Evolutionary conservation across 2,888 invertebrate genomes (phyloP), one percentile per base, ranked within the genome.

Genomic region (Amphiduros pacificus): DNA sequence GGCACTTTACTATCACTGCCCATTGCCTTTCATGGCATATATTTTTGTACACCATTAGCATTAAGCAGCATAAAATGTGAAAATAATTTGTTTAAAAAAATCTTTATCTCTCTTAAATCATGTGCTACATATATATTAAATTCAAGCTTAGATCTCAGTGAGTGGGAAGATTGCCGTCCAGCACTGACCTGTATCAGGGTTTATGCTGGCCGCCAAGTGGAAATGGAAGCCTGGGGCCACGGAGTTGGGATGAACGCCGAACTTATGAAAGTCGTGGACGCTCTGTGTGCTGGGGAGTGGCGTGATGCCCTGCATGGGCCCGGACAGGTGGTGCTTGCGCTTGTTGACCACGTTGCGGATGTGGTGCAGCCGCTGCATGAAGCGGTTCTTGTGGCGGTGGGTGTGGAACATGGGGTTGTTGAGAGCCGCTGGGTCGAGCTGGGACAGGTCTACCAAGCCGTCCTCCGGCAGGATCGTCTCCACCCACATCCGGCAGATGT

Each of bases 401-500:
- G 94, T 94, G 67, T 94, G 88, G 83, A 91, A 86, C 71, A 86
- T 84, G 52, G 61, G 61, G 41, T 57, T 58, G 24, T 31, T 29
- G 20, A 62, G 81, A 24, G 85, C 83, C 55, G 82, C 78, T 2
- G 85, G 84, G 71, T 89, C 88, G 71, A 88, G 85, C 76, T 88
- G 88, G 63, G 73, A 78, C 53, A 75, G 71, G 65, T 80, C 83
- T 53, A 75, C 70, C 20, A 80, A 87, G 59, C 96, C 96, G 85
- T 97, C 96, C 79, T 97, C 96, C 0, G 97, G 96, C 69, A 97
- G 87, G 65, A 96, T 90, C 0, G 97, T 98, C 85, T 99, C 98
- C 58, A 94, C 93, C 99, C 99, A 99, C 73, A 99, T 89, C 70
- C 99, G 90, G 80, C 97, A 98, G 75, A 99, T 98, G 85, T 98